Evolutionary conservation across 2,113 vertebrate species (phyloP), one percentile per base, ranked within the genome.

Genomic region (Axis porcinus): DNA sequence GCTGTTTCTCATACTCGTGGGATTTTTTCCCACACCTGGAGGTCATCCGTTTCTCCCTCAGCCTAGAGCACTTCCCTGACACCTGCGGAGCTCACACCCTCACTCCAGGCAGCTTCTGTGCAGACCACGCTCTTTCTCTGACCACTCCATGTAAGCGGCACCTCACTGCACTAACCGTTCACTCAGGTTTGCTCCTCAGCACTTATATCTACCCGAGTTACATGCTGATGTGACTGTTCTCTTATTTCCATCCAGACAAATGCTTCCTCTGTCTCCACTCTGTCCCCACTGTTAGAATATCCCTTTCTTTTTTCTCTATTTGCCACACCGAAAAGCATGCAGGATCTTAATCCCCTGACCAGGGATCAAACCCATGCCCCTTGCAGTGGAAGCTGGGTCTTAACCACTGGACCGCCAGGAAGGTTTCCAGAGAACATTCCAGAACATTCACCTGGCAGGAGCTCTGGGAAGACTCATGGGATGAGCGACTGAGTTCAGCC

Each of bases 91-190:
- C 55, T 15, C 52, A 1, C 21, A 13, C 16, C 30, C 82, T 43
- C 6, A 0, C 67, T 92, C 88, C 50, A 1, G 5, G 14, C 17
- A 13, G 62, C 5, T 43, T 85, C 88, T 55, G 23, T 21, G 1
- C 78, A 87, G 36, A 47, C 16, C 2, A 16, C 17, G 5, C 33
- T 67, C 64, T n/a, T 43, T 50, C 57, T 89, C 43, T 14, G 25
- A 27, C 14, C 17, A 50, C 25, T 43, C 9, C 30, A 27, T 0
- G 16, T 11, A 57, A 82, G 85, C 0, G 0, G 2, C 13, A 47
- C n/a, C n/a, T 88, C 0, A 0, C 30, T 54, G 25, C n/a, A 2
- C 36, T 17, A 8, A 9, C 25, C 1, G 0, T 14, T 57, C 12
- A 25, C 27, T 43, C 1, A 2, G 30, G 16, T 33, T 10, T 83